Conservation (phyloP, 1,140 invertebrate species). For the Hyphantria cunea region DNA sequence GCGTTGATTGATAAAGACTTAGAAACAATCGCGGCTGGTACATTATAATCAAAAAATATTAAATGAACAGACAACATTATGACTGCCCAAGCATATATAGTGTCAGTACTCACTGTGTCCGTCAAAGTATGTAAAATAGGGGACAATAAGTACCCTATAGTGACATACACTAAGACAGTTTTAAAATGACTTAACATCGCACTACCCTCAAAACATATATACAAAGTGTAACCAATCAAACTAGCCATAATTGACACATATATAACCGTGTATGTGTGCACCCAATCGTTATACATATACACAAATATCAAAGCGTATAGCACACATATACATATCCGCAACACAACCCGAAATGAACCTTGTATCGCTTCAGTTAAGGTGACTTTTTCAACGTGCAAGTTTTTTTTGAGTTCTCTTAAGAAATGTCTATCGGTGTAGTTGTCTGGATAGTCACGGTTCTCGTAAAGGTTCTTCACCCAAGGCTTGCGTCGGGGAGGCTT, state of each 20-base stretch:
- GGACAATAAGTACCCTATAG: constrained; percentile 93
- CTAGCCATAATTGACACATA: constrained; percentile 81
- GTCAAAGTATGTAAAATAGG: constrained; percentile 97
- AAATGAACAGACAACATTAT: constrained; percentile 94
- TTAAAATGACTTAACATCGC: constrained; percentile 80
- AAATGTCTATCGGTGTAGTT: constrained; percentile 95
- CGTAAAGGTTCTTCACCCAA: constrained; percentile 95
- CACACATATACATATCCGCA: constrained; percentile 89
- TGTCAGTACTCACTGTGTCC: constrained; percentile 97
- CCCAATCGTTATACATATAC: constrained; percentile 86
- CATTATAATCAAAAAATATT: constrained; percentile 95
- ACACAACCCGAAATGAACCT: constrained; percentile 87
- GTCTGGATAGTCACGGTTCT: constrained; percentile 92
- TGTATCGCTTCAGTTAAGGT: constrained; percentile 86
- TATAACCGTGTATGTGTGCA: constrained; percentile 84
- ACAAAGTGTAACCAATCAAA: constrained; percentile 83
- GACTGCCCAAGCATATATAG: constrained; percentile 95
- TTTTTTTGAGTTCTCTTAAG: constrained; percentile 92
- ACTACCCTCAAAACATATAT: constrained; percentile 67
- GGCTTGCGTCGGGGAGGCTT: constrained; percentile 66
- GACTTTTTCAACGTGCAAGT: constrained; percentile 89
- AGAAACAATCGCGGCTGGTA: constrained; percentile 89
- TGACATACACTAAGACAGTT: constrained; percentile 89
- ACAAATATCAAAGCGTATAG: constrained; percentile 89
- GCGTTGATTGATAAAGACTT: constrained; percentile 94